These are phyloP conservation scores for Patella ulyssiponensis DNA, from an alignment of 2,888 invertebrate species.

Conservation along the genomic window DNA sequence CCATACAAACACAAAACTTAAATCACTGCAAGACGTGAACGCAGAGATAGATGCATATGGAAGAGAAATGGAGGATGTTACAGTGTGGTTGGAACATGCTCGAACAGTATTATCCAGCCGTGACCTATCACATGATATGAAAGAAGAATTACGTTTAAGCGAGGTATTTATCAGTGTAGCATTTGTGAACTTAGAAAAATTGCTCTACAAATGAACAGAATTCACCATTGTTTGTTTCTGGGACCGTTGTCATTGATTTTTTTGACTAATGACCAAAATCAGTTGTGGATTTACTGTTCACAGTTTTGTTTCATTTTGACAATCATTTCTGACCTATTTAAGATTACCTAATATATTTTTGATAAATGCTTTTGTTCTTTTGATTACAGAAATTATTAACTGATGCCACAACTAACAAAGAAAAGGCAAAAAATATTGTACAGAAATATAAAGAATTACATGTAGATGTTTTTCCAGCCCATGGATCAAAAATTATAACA, in stretches of 20 bases:
- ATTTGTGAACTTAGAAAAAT: no score
- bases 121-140: slow-evolving; percentile 56
- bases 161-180: slow-evolving; percentile 43
- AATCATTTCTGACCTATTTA: no score
- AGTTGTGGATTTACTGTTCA: neutral
- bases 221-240: no score
- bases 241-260: no score
- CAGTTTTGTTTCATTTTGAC: neutral
- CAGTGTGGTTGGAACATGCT: slow-evolving; percentile 90
- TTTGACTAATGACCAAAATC: no score
- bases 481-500: slow-evolving; percentile 42
- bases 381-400: slow-evolving; percentile 55
- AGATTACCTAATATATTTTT: no score
- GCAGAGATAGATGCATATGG: slow-evolving; percentile 98
- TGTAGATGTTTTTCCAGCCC: slow-evolving; percentile 21
- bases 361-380: no score
- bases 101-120: slow-evolving; percentile 71
- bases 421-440: slow-evolving; percentile 39
- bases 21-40: slow-evolving; percentile 89
- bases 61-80: slow-evolving; percentile 91
- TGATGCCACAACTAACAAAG: slow-evolving; percentile 58
- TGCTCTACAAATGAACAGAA: no score
- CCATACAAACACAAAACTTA: slow-evolving; percentile 68
- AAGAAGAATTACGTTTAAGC: slow-evolving; percentile 56
- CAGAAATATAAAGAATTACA: slow-evolving; percentile 17